Base-by-base conservation (phyloP, 2,888 invertebrate genomes). In the Calliscelio sp. region DNA sequence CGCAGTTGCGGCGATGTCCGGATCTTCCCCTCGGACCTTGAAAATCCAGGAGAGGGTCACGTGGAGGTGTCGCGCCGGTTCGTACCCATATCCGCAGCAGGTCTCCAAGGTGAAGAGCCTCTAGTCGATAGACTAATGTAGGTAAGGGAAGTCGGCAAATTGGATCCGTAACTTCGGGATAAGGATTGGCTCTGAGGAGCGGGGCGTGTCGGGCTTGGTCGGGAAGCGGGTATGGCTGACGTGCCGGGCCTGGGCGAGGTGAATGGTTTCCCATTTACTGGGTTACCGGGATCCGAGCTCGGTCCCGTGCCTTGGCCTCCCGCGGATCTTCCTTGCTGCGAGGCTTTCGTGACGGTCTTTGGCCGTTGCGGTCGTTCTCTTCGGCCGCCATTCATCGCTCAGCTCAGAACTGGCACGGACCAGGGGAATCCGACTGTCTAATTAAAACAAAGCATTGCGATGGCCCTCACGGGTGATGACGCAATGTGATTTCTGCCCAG, bases 181-280 rank as follows among this genome's bases (percentile, higher is more conserved):
- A 95, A 95, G 95, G 95, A 95, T 95, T 95, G 95, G 95, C 95
- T 95, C 95, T 95, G 95, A 95, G 95, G 95, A 94, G 94, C 94
- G 94, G 94, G 95, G 93, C 93, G 93, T 90, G 94, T 94, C 93
- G 94, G 94, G 94, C 94, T 94, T 93, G 94, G 93, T 94, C 92
- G 93, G 93, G 93, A 93, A 93, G 93, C 81, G 89, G 87, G 87
- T 87, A 25, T 24, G 85, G 80, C 82, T 78, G 80, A 85, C 85
- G 82, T 83, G 85, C 82, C 85, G 85, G 84, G 81, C 84, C 81
- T 87, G 86, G 86, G 86, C 84, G 85, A 87, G 84, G 87, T 90
- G 89, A 83, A 78, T n/a, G 79, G 87, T 87, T 10, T 32, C 22
- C 46, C 44, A 65, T 10, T 46, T 46, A 22, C 68, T 46, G 77